Evolutionary conservation across 2,113 vertebrate genomes (phyloP), one percentile per base, ranked within the genome.

Genomic region (Bubo scandiacus): DNA sequence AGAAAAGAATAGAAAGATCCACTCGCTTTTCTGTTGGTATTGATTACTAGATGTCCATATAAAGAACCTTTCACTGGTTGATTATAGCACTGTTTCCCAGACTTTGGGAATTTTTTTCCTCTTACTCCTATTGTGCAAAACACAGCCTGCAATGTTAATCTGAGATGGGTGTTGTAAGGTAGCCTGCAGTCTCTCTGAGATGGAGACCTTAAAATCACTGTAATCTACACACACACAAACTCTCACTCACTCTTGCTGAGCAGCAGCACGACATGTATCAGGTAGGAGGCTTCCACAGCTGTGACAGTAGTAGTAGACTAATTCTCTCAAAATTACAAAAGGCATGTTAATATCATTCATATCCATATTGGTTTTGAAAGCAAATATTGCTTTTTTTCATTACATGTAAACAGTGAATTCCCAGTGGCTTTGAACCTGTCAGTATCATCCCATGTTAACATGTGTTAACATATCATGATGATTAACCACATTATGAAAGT

Each of bases 1-100:
- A 65, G 19, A 62, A 62, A 70, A 78, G 3, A 86, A 54, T 16
- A 22, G 29, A 90, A 92, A 32, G 15, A 22, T 23, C 26, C 3
- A 0, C 74, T 83, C 1, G 1, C 47, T 22, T 70, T 93, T 72
- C n/a, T 75, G 59, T 0, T 4, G 51, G n/a, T 42, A 15, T 81
- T 0, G 0, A 23, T 83, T 49, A 18, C 12, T 30, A 51, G 27
- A 20, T 55, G 15, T 22, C 42, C 43, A 4, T 32, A 52, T 23
- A 51, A 92, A 75, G n/a, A 80, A 42, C 5, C 10, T 80, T 80
- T 51, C 49, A 29, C 15, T 62, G 15, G 17, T 22, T 90, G 62
- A 30, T 75, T 47, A 40, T 5, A 86, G 66, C 49, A 40, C 32
- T 61, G 27, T 68, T 87, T 74, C 62, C 47, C 57, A 59, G 61